A percentile compares a stretch with the other conserved stretches of the same genome.
Evolutionary conservation across 2,113 vertebrate species (phyloP).

Genomic region (Sander lucioperca): DNA sequence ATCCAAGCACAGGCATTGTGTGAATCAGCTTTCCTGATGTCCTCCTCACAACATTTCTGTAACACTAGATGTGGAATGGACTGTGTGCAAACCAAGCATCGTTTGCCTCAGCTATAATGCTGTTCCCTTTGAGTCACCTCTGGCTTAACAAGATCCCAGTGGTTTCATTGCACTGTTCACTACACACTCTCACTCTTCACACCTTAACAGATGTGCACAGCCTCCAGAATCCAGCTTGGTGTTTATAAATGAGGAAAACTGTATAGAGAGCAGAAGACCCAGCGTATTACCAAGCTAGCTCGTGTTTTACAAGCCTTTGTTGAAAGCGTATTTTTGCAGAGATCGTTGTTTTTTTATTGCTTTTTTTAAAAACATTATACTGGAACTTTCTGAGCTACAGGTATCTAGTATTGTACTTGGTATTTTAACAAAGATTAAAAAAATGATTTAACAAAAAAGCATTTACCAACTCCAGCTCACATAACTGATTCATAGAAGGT

Average conservation of each 20-base stretch:
- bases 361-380: not conserved
- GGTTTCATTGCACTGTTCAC: constrained; percentile 53
- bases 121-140: constrained; percentile 39
- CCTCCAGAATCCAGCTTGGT: constrained; percentile 15
- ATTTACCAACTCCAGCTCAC: not conserved
- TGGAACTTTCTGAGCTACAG: not conserved
- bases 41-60: constrained; percentile 41
- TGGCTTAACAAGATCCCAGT: constrained; percentile 53
- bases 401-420: too few species aligned
- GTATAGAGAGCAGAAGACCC: not conserved
- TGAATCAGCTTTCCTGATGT: not conserved
- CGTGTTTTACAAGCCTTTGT: not conserved
- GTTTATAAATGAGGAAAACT: constrained; percentile 24
- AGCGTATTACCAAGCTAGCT: not conserved
- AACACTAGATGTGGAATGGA: constrained; percentile 47
- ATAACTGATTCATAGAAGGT: not conserved
- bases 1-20: not conserved
- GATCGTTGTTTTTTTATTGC: not conserved
- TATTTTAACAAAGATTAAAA: not conserved
- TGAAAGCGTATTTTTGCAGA: constrained; percentile 5
- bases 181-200: constrained; percentile 34
- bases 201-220: constrained; percentile 43
- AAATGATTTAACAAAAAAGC: constrained; percentile 2
- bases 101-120: constrained; percentile 27
- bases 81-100: constrained; percentile 20